Base-by-base conservation (phyloP, 1,140 invertebrate species). In the Drosophila sproati region DNA sequence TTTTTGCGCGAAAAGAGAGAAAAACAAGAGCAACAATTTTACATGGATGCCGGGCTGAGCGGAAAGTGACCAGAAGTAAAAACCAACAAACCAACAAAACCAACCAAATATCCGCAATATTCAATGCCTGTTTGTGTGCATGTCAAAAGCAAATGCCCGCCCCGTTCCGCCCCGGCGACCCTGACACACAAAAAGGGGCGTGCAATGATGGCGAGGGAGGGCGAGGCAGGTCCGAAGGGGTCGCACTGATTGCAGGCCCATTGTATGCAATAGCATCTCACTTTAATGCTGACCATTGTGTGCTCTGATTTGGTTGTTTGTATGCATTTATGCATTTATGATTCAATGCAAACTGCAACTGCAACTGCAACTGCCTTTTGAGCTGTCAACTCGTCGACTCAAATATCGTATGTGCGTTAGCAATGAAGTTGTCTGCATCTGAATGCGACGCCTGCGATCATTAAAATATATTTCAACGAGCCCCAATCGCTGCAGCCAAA, bases 361-460 rank as follows among this genome's bases (percentile, higher is more conserved):
- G 41, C 52, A 34, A 64, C 32, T 12, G 52, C 32, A 8, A 28
- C 28, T 39, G 56, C 48, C 68, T 63, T 72, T 51, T 66, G 69
- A 66, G 62, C 69, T 73, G 62, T 73, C 72, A 70, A 70, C 51
- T 56, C 39, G n/a, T n/a, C 29, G 34, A 3, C 39, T n/a, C 39
- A n/a, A 8, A 43, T 43, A 4, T 43, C 20, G 52, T 20, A 47
- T 32, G 12, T 7, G 39, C 55, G 55, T 66, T 59, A 47, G 73
- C 68, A 88, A 88, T 87, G 77, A 82, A 87, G 83, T 87, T 87
- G 83, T 87, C 83, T 87, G 67, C 81, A 31, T n/a, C 62, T 54
- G 39, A 52, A 72, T 59, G 51, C 70, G 43, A 43, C 56, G 55
- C 34, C 47, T 48, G 51, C 63, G 64, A 29, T 68, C 82, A 83